Evolutionary conservation across 2,888 invertebrate genomes (phyloP).

Genomic region (Heliconius ismenius): DNA sequence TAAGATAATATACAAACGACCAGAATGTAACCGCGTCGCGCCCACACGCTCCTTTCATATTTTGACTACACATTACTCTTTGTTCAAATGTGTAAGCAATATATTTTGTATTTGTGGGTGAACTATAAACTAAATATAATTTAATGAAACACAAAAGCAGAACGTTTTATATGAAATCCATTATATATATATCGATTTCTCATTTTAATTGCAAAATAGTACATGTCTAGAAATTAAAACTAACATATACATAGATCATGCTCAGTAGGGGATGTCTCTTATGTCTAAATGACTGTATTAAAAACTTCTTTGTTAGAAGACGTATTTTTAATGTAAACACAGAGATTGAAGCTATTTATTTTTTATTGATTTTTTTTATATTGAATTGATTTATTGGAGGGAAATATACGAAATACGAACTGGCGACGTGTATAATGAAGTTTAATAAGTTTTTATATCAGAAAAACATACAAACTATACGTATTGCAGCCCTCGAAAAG

Average conservation of each 20-base stretch:
- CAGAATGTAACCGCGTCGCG: conserved; percentile 70
- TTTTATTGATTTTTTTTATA: not conserved
- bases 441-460: too few species aligned
- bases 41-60: conserved; percentile 67
- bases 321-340: not conserved
- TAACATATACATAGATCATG: not conserved
- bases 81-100: conserved; percentile 31
- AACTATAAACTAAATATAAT: conserved; percentile 10
- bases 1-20: conserved; percentile 75
- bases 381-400: not conserved
- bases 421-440: not conserved
- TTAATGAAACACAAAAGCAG: not conserved
- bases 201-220: not conserved
- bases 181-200: not conserved
- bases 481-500: too few species aligned
- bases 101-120: conserved; percentile 25
- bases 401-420: not conserved
- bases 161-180: not conserved
- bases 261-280: not conserved
- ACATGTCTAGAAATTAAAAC: too few species aligned
- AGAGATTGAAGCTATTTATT: too few species aligned
- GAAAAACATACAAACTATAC: too few species aligned
- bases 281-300: too few species aligned
- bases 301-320: too few species aligned
- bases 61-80: conserved; percentile 58